These are phyloP conservation scores for Tachina lurida DNA, from an alignment of 2,888 invertebrate species.

Conservation along the genomic window DNA sequence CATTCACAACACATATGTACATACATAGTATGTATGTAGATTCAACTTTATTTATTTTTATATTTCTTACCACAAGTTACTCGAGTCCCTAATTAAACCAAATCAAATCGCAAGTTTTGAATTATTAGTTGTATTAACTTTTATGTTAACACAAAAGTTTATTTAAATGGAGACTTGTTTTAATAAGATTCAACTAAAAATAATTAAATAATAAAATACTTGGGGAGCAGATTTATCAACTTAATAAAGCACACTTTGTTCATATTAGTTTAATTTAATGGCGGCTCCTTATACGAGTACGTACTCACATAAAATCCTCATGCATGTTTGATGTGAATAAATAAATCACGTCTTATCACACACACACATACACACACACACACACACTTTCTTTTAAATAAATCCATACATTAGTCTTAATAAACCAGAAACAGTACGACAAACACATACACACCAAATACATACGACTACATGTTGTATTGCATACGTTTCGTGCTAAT, in stretches of 20 bases:
- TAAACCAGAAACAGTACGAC: too few relatives aligned
- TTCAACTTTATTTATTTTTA: not conserved
- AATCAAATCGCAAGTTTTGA: not conserved
- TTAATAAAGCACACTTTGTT: conserved; percentile 17
- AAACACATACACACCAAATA: not conserved
- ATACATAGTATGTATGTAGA: too few relatives aligned
- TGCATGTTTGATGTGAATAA: not conserved
- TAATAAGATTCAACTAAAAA: conserved; percentile 30
- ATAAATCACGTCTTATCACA: not conserved
- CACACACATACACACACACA: not conserved
- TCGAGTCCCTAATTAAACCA: not conserved
- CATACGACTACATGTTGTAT: too few relatives aligned
- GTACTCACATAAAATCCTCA: not conserved
- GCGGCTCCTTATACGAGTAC: not conserved
- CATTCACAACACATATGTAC: too few relatives aligned
- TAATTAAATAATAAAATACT: conserved; percentile 44
- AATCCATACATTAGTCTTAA: not conserved
- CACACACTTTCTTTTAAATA: too few relatives aligned
- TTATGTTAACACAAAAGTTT: not conserved
- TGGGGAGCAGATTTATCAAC: not conserved
- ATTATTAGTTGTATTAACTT: not conserved
- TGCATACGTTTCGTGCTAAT: too few relatives aligned
- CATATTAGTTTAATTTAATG: not conserved
- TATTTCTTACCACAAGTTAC: not conserved
- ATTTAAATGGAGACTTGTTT: conserved; percentile 24